A percentile compares a stretch with the other conserved stretches of the same genome.
phyloP scores from a whole-genome alignment of 92 coral and sea anemone species.

The Meandrina meandrites region DNA sequence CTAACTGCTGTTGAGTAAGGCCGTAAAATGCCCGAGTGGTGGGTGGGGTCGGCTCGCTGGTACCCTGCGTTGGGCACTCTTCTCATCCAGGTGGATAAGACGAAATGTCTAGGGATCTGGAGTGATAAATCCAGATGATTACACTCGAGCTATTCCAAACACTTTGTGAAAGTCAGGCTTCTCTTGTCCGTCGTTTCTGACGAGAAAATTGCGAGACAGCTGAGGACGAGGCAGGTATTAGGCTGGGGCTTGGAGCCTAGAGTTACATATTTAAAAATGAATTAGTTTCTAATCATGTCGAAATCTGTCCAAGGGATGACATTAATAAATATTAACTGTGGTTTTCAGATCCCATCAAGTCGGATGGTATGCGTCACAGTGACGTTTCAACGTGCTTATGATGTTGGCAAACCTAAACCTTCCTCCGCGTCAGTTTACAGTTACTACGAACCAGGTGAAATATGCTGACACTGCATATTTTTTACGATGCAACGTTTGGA shows the following conservation, averaged over 20 bases:
- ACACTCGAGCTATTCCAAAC: not conserved
- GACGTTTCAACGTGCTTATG: slow-evolving; percentile 72
- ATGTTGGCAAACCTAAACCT: slow-evolving; percentile 88
- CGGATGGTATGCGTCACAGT: slow-evolving; percentile 66
- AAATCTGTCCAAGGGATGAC: not conserved
- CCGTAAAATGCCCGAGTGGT: not conserved
- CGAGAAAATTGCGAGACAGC: too few species aligned
- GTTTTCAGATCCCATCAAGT: slow-evolving; percentile 63
- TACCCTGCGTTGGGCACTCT: not conserved
- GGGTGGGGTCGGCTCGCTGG: not conserved
- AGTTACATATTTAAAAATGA: not conserved
- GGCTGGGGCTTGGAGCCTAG: too few species aligned
- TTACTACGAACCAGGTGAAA: slow-evolving; percentile 92
- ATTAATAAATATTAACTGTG: not conserved
- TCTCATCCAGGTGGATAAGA: too few species aligned
- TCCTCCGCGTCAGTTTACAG: slow-evolving; percentile 90
- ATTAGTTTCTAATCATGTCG: not conserved
- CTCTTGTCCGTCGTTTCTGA: not conserved
- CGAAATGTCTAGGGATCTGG: too few species aligned
- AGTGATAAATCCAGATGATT: too few species aligned
- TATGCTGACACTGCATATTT: not conserved
- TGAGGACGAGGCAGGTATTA: too few species aligned
- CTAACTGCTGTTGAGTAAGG: not conserved
- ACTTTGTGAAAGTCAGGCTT: not conserved
- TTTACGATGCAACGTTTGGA: not conserved